Evolutionary conservation across 2,888 invertebrate genomes (phyloP), one percentile per base, ranked within the genome.

Genomic region (Ypsolopha sequella): DNA sequence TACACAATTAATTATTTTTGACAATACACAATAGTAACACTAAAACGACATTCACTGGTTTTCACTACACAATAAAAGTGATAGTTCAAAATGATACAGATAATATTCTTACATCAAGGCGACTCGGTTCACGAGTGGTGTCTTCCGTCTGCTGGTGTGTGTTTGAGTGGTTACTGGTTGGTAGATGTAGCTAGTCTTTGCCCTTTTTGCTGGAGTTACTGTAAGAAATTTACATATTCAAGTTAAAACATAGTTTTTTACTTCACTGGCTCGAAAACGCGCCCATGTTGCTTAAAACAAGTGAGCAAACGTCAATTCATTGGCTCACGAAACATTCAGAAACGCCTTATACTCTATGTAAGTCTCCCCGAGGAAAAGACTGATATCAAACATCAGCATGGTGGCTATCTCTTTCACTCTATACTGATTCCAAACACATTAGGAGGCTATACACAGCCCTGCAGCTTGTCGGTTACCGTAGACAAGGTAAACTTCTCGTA

Each of bases 131-230:
- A 90, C 89, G 60, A 90, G 82, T 51, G 90, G 89, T 62, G 90
- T 90, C 79, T 90, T 90, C 60, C 90, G 85, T 59, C 90, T 79
- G 70, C 87, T 89, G 7, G 89, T 87, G 66, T 84, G 89, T 1
- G 84, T 63, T 50, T 78, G 78, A n/a, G 80, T 59, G 56, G 76
- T 60, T 64, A 87, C 68, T 1, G 82, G 79, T 54, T 79, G 82
- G 62, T 85, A 86, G 43, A 87, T 71, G 64, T 66, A 85, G 63
- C 65, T 85, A 10, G 78, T 78, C 63, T 81, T 85, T 52, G 84
- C 85, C 66, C 66, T 85, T 73, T 68, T 89, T 59, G 78, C 87
- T 76, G 65, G 80, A 66, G 81, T 79, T 53, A 81, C 86, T 87
- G 73, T 7, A 67, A 67, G 33, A 46, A 51, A 41, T 3, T n/a